Evolutionary conservation across 2,888 invertebrate species (phyloP).

Genomic region (Timandra comae): DNA sequence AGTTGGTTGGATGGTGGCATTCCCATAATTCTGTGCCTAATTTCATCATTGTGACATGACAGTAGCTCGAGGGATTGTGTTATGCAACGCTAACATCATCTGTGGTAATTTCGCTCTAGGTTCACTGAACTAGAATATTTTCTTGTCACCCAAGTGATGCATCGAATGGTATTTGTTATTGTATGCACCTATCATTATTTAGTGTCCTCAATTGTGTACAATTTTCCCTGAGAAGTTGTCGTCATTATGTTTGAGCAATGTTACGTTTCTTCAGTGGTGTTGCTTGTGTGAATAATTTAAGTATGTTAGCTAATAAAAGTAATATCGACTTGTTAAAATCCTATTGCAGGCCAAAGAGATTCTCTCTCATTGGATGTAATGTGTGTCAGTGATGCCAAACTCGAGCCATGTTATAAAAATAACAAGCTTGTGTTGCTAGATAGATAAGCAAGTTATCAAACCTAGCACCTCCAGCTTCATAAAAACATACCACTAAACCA

Average conservation of each 20-base stretch:
- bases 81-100: slow-evolving; percentile 26
- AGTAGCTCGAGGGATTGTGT: slow-evolving; percentile 23
- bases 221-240: slow-evolving; percentile 16
- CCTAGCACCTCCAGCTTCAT: too few relatives aligned
- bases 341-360: too few relatives aligned
- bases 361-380: too few relatives aligned
- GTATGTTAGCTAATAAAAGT: too few relatives aligned
- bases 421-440: too few relatives aligned
- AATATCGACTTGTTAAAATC: too few relatives aligned
- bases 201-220: slow-evolving; percentile 12
- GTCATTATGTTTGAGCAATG: slow-evolving; percentile 8
- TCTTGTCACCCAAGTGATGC: slow-evolving; percentile 15
- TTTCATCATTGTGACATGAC: slow-evolving; percentile 37
- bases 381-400: too few relatives aligned
- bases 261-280: too few relatives aligned
- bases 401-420: too few relatives aligned
- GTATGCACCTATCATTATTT: slow-evolving; percentile 19
- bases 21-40: slow-evolving; percentile 36
- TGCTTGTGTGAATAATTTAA: too few relatives aligned
- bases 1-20: slow-evolving; percentile 18
- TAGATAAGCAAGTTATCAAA: too few relatives aligned
- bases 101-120: slow-evolving; percentile 4
- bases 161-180: slow-evolving; percentile 18
- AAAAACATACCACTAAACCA: too few relatives aligned
- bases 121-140: slow-evolving; percentile 21